Evolutionary conservation across 2,888 invertebrate species (phyloP).

Genomic region (Oscheius myriophilus): DNA sequence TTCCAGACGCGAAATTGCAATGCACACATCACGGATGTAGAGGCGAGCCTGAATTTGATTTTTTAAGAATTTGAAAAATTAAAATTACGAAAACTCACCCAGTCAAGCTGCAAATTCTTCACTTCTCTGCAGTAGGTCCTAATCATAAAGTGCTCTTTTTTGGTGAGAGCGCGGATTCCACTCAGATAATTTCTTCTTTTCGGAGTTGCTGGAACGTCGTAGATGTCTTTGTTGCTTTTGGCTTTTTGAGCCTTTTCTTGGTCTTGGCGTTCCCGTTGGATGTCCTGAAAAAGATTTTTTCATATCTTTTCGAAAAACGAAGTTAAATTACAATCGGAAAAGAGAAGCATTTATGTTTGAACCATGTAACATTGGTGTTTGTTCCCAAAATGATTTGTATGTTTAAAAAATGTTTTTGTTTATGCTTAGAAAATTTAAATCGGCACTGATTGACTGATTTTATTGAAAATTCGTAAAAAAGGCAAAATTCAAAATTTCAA

Average conservation of each 20-base stretch:
- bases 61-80: too few species aligned
- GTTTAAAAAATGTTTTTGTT: too few species aligned
- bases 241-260: neutral
- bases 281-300: neutral
- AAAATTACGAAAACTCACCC: too few species aligned
- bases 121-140: constrained; percentile 6
- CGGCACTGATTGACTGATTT: too few species aligned
- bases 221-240: neutral
- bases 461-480: too few species aligned
- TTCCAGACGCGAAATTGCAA: constrained; percentile 12
- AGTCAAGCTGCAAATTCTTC: neutral
- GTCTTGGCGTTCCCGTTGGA: constrained; percentile 13
- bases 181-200: constrained; percentile 4
- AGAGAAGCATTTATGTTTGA: neutral
- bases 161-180: neutral
- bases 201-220: neutral
- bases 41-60: constrained; percentile 6
- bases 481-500: too few species aligned
- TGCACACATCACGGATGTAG: constrained; percentile 20
- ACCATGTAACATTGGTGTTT: too few species aligned
- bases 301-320: too few species aligned
- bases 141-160: constrained; percentile 1
- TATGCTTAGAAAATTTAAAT: too few species aligned
- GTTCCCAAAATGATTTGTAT: too few species aligned
- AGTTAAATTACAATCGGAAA: too few species aligned